These are phyloP conservation scores for Didymodactylos carnosus DNA, from an alignment of 2,888 invertebrate species.

Conservation along the genomic window DNA sequence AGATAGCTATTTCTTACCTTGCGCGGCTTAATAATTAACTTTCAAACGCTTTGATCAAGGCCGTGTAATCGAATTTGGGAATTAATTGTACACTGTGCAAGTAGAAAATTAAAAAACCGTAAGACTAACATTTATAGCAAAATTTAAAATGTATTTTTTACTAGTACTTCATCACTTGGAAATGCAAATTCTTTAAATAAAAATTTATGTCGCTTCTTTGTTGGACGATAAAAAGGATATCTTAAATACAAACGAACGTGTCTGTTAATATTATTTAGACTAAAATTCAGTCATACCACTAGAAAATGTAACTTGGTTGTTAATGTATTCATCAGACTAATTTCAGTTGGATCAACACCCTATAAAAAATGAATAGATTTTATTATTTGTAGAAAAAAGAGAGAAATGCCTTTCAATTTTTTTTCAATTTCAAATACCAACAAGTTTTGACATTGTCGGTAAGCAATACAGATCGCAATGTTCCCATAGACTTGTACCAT, in stretches of 20 bases:
- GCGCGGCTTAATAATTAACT: conserved; percentile 36
- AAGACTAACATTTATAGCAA: too few species aligned
- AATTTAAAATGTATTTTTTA: background rate
- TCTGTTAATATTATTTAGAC: too few species aligned
- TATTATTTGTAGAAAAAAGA: too few species aligned
- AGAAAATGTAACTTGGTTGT: conserved; percentile 42
- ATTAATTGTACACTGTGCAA: conserved; percentile 38
- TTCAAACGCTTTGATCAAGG: conserved; percentile 33
- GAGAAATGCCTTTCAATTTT: too few species aligned
- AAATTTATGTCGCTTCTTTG: conserved; percentile 37
- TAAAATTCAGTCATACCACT: conserved; percentile 32
- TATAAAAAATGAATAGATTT: conserved; percentile 33
- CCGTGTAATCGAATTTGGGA: conserved; percentile 39
- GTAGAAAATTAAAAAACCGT: conserved; percentile 3
- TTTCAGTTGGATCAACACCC: conserved; percentile 35
- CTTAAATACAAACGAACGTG: too few species aligned
- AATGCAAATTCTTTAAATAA: conserved; percentile 41
- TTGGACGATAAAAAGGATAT: conserved; percentile 41
- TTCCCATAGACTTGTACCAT: conserved; percentile 35
- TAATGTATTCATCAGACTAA: conserved; percentile 40
- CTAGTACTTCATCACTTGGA: conserved; percentile 40
- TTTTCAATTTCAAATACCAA: too few species aligned
- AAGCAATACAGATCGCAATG: conserved; percentile 33
- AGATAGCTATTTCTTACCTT: conserved; percentile 24
- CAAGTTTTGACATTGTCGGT: conserved; percentile 27